Evolutionary conservation across 1,140 invertebrate genomes (phyloP), one percentile per base, ranked within the genome.

Genomic region (Trichonephila clavata): DNA sequence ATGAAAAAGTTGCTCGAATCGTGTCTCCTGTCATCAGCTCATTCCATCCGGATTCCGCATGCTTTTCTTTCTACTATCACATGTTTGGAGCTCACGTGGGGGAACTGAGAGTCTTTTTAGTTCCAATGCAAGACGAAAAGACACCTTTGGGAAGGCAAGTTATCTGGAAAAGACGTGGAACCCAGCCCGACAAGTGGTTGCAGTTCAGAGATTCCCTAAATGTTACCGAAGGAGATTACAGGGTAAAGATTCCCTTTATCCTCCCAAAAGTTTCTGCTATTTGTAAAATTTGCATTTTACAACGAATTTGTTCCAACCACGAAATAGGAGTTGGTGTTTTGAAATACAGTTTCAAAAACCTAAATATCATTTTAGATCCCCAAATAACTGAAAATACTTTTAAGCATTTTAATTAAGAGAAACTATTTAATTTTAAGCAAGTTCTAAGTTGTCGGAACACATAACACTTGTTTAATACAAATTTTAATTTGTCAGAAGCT

Each of bases 11-110:
- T 10, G 89, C 88, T 10, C 16, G 65, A n/a, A 60, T 91, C 21
- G 24, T 27, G 18, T 91, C 83, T 7, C 14, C 88, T 1, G 63
- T 86, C 2, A 27, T 90, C 10, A 57, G 20, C 16, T 86, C 83
- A 10, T 86, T 86, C 57, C 16, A 86, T 13, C 89, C 83, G 7
- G 88, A 90, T 3, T 39, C 83, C 10, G 83, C 68, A 0, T 94
- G 94, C 65, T 92, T 94, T 39, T 92, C 92, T 0, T 94, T 94
- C 27, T 93, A 93, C 39, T 94, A 90, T 50, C 87, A 94, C 77
- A 94, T 94, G 94, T 94, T 94, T 50, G 94, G 94, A 18, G 87
- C 94, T 2, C 91, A 93, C 59, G 92, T 94, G 0, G 92, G 92
- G 5, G 87, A 93, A 43, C 57, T 94, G 18, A 84, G 81, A 8